phyloP scores from a whole-genome alignment of 2,888 invertebrate species.

The Pyrocoelia pectoralis region DNA sequence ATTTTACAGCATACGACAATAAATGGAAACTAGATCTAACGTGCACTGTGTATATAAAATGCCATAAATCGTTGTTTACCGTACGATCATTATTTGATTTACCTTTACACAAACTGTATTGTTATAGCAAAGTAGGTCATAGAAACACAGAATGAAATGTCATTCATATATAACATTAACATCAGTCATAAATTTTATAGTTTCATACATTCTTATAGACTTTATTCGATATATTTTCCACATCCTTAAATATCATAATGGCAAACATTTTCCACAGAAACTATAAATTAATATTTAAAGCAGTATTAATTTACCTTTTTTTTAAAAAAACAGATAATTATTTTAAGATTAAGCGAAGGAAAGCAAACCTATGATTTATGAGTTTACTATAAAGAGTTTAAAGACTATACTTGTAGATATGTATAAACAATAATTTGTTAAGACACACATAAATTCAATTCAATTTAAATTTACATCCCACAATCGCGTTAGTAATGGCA shows the following conservation, averaged over 20 bases:
- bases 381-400: too few relatives aligned
- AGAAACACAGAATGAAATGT: neutral
- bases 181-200: conserved; percentile 11
- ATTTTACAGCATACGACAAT: neutral
- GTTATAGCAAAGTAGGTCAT: conserved; percentile 7
- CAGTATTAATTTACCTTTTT: too few relatives aligned
- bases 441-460: too few relatives aligned
- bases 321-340: too few relatives aligned
- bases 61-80: neutral
- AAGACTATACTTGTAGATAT: too few relatives aligned
- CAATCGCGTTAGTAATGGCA: too few relatives aligned
- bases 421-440: too few relatives aligned
- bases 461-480: too few relatives aligned
- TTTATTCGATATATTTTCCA: neutral
- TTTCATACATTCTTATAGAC: neutral
- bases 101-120: conserved; percentile 7
- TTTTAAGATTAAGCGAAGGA: too few relatives aligned
- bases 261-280: neutral
- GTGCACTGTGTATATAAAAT: neutral
- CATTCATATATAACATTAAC: conserved; percentile 8
- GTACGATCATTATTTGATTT: conserved; percentile 1
- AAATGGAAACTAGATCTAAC: neutral
- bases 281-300: too few relatives aligned
- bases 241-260: neutral
- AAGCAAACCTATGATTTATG: too few relatives aligned